Evolutionary conservation across 2,797 vertebrate species (phyloP).

Genomic region (Spondyliosoma cantharus): DNA sequence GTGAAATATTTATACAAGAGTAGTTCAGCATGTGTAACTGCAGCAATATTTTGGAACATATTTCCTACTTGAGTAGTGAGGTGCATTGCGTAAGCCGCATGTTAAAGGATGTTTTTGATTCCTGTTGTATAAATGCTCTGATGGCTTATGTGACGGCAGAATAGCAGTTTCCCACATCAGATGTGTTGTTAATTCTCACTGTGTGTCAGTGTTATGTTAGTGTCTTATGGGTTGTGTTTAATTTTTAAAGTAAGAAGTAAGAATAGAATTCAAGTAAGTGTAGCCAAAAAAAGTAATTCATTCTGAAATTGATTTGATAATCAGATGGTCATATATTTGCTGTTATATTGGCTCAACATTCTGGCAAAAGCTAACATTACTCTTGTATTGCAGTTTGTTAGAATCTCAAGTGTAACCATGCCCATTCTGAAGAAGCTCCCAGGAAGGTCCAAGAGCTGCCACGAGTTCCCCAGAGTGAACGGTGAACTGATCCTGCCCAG

Average conservation of each 20-base stretch:
- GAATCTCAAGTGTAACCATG: slow-evolving; percentile 75
- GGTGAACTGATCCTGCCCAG: slow-evolving; percentile 83
- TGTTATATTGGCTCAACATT: background rate
- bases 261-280: background rate
- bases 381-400: slow-evolving; percentile 71
- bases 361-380: background rate
- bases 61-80: slow-evolving; percentile 57
- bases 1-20: slow-evolving; percentile 35
- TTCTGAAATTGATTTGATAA: background rate
- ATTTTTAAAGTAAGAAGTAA: no score
- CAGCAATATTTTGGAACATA: slow-evolving; percentile 54
- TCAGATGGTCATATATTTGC: background rate
- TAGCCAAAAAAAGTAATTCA: background rate
- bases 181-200: background rate
- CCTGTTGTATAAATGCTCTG: slow-evolving; percentile 53
- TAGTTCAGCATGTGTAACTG: slow-evolving; percentile 21
- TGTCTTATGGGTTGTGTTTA: background rate
- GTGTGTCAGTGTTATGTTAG: background rate
- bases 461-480: slow-evolving; percentile 78
- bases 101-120: slow-evolving; percentile 65
- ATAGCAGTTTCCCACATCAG: slow-evolving; percentile 4
- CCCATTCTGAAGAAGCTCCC: slow-evolving; percentile 87
- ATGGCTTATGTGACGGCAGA: slow-evolving; percentile 23
- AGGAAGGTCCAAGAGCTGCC: slow-evolving; percentile 82
- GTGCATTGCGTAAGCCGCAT: slow-evolving; percentile 48